Conservation (phyloP, 2,113 vertebrate genomes). For the Anoura caudifer region DNA sequence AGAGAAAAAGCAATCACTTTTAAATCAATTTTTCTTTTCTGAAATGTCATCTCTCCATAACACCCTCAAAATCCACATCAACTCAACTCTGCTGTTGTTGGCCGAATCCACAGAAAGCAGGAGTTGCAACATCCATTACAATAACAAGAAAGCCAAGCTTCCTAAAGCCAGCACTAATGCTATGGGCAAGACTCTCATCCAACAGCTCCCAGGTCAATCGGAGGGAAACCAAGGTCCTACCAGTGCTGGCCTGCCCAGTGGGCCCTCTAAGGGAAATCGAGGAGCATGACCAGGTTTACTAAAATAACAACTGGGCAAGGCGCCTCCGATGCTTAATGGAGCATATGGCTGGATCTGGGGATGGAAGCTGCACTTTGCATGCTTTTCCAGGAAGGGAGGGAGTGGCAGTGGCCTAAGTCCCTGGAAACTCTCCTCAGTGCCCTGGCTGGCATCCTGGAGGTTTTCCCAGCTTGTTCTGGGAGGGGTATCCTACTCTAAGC, state of each 20-base stretch:
- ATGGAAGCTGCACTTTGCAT: slow-evolving; percentile 55
- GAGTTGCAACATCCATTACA: slow-evolving; percentile 42
- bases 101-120: slow-evolving; percentile 24
- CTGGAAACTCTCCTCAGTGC: slow-evolving; percentile 61
- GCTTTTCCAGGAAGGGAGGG: slow-evolving; percentile 62
- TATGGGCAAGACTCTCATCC: slow-evolving; percentile 38
- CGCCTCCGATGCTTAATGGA: slow-evolving; percentile 55
- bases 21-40: slow-evolving; percentile 52
- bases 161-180: slow-evolving; percentile 51
- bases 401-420: slow-evolving; percentile 44
- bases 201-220: slow-evolving; percentile 43
- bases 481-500: slow-evolving; percentile 61
- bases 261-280: slow-evolving; percentile 25
- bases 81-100: slow-evolving; percentile 56
- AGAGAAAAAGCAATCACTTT: slow-evolving; percentile 50
- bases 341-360: slow-evolving; percentile 54
- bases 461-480: slow-evolving; percentile 58
- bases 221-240: slow-evolving; percentile 43
- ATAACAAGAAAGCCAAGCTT: slow-evolving; percentile 48
- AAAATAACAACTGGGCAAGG: slow-evolving; percentile 50
- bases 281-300: slow-evolving; percentile 52
- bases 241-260: neutral
- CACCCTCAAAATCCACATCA: slow-evolving; percentile 55
- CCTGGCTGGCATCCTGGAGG: slow-evolving; percentile 65
- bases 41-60: slow-evolving; percentile 53